Conservation (phyloP, 2,888 invertebrate genomes). For the Nemurella pictetii region DNA sequence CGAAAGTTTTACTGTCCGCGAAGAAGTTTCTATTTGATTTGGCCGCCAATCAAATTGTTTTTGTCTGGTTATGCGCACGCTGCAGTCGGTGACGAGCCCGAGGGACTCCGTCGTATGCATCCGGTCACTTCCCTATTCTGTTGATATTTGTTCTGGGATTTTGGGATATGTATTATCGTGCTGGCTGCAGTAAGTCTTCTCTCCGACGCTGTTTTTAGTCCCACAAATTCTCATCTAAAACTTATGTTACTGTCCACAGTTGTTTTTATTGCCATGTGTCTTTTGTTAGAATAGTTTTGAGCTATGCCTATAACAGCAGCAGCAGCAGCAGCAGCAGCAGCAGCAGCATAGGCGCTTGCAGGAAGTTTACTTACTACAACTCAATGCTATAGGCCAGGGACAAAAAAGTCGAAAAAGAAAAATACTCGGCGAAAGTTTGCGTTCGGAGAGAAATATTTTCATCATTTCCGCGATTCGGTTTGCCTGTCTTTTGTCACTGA, state of each 20-base stretch:
- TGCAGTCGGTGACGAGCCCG: background rate
- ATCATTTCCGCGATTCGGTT: constrained; percentile 32
- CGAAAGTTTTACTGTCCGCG: constrained; percentile 8
- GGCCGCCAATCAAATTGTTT: constrained; percentile 26
- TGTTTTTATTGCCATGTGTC: constrained; percentile 27
- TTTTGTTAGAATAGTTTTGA: constrained; percentile 24
- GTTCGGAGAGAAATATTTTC: constrained; percentile 20
- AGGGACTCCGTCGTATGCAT: background rate
- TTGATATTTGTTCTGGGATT: constrained; percentile 34
- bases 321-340: too few species aligned
- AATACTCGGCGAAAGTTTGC: background rate
- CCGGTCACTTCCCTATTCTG: constrained; percentile 27
- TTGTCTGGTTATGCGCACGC: background rate
- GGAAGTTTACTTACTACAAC: constrained; percentile 30
- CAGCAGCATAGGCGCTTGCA: constrained; percentile 5
- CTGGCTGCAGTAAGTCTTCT: constrained; percentile 19
- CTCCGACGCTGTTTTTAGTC: background rate
- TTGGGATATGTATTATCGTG: constrained; percentile 34
- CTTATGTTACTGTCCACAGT: constrained; percentile 29
- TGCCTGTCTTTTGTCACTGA: constrained; percentile 31
- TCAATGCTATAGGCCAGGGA: background rate
- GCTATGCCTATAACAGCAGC: background rate
- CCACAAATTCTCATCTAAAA: constrained; percentile 16
- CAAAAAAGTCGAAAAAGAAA: constrained; percentile 17
- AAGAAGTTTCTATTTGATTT: constrained; percentile 17